Percentiles rank a stretch among this genome's conserved stretches.
Conservation (phyloP, 1,140 invertebrate species). For the Caenorhabditis briggsae region DNA sequence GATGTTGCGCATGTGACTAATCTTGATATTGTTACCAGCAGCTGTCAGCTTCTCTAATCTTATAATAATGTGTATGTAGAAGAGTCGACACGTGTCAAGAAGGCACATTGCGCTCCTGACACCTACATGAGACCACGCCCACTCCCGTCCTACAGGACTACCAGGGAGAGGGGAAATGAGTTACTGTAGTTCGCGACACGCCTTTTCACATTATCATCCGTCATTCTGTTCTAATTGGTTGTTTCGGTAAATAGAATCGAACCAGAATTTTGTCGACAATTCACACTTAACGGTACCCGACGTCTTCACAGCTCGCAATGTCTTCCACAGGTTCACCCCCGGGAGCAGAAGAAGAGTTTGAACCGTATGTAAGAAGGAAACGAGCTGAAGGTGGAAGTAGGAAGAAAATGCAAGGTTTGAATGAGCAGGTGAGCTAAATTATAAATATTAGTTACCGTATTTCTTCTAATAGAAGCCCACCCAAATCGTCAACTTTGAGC, state of each 20-base stretch:
- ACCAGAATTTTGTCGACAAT: background rate
- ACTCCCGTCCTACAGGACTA: background rate
- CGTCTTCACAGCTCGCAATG: background rate
- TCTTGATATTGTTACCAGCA: conserved; percentile 44
- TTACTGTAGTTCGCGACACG: conserved; percentile 15
- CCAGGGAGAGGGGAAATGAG: background rate
- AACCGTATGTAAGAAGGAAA: conserved; percentile 61
- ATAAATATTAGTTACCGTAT: no score
- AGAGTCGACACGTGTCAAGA: conserved; percentile 50
- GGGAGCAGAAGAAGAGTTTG: conserved; percentile 52
- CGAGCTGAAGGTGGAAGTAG: conserved; percentile 10
- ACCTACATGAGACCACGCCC: background rate
- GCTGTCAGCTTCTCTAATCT: conserved; percentile 37
- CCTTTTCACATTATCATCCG: background rate
- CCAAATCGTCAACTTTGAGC: no score
- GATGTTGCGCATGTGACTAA: conserved; percentile 39
- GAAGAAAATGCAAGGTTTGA: conserved; percentile 58
- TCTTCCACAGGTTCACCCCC: background rate
- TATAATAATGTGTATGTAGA: conserved; percentile 53
- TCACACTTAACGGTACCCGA: background rate
- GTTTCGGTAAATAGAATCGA: background rate
- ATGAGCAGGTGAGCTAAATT: conserved; percentile 44
- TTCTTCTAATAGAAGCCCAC: no score
- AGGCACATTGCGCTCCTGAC: background rate
- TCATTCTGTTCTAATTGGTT: conserved; percentile 12